A percentile compares a stretch with the other conserved stretches of the same genome.
Evolutionary conservation across 2,113 vertebrate species (phyloP).

Genomic region (Microtus pennsylvanicus): DNA sequence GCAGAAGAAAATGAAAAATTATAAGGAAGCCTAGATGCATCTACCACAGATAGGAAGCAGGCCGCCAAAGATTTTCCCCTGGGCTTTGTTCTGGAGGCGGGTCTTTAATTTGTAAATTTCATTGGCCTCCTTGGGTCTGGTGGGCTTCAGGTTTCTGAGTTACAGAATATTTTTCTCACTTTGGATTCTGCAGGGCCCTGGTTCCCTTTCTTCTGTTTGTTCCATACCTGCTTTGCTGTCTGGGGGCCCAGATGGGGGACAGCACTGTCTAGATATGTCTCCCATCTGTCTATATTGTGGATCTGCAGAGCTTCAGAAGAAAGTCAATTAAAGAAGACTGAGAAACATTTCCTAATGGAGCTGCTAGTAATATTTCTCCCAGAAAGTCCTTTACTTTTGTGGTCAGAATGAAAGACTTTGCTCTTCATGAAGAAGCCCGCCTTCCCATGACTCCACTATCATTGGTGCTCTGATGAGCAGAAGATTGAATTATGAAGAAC

Average conservation of each 20-base stretch:
- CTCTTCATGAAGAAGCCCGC: background rate
- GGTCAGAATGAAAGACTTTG: background rate
- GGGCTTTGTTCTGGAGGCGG: background rate
- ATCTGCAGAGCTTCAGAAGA: background rate
- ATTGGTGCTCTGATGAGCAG: background rate
- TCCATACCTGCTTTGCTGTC: conserved; percentile 60
- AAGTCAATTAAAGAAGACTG: background rate
- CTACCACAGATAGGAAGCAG: accelerated
- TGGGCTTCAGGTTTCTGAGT: background rate
- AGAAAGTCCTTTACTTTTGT: background rate
- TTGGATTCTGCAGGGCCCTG: background rate
- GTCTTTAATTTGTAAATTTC: background rate
- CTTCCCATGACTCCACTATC: background rate
- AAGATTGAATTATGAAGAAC: background rate
- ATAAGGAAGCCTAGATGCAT: accelerated
- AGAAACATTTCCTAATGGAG: background rate
- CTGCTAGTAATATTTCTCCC: background rate
- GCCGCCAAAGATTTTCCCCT: background rate
- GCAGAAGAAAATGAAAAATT: background rate
- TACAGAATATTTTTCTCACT: conserved; percentile 14
- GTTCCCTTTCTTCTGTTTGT: conserved; percentile 15
- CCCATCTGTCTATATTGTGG: background rate
- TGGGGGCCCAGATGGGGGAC: conserved; percentile 59
- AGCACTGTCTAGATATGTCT: background rate
- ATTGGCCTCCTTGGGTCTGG: background rate